Percentiles rank a stretch among this genome's conserved stretches.
Evolutionary conservation across 2,888 invertebrate species (phyloP).

Genomic region (Heliconius hortense): DNA sequence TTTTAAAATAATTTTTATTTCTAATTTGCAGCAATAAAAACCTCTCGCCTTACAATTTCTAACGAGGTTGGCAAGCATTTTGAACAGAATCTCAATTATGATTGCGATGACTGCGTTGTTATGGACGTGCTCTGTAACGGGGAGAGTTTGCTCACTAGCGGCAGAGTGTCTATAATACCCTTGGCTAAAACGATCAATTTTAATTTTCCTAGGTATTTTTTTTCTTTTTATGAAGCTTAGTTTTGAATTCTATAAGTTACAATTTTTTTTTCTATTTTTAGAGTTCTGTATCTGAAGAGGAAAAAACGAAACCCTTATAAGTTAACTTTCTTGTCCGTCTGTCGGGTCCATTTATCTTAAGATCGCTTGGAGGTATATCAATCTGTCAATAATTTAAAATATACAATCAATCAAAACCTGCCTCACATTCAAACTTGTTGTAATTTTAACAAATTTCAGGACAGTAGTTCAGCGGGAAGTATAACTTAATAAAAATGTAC

Average conservation of each 20-base stretch:
- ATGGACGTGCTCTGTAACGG: slow-evolving; percentile 62
- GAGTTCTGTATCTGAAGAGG: too few relatives aligned
- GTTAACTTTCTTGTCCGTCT: too few relatives aligned
- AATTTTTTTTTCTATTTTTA: neutral
- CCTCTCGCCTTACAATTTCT: slow-evolving; percentile 41
- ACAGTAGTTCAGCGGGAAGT: too few relatives aligned
- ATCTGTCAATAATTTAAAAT: too few relatives aligned
- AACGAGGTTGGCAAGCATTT: slow-evolving; percentile 50
- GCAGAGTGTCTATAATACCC: slow-evolving; percentile 52
- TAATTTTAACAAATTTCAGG: too few relatives aligned
- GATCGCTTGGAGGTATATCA: too few relatives aligned
- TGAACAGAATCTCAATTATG: slow-evolving; percentile 51
- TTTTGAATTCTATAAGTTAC: neutral
- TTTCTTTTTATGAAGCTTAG: neutral
- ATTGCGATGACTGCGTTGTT: slow-evolving; percentile 53
- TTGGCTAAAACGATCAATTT: slow-evolving; percentile 56
- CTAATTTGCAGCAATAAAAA: slow-evolving; percentile 44
- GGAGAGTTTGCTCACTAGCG: slow-evolving; percentile 50
- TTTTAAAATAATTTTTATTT: neutral
- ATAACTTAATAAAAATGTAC: too few relatives aligned
- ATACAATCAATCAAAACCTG: too few relatives aligned
- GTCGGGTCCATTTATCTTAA: too few relatives aligned
- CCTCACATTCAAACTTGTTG: too few relatives aligned
- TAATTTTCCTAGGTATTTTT: slow-evolving; percentile 58
- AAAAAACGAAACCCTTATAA: too few relatives aligned